Percentiles rank a stretch among this genome's conserved stretches.
These are phyloP conservation scores for Chiridota heheva DNA, from an alignment of 35 echinoderm and acorn worm species.

Conservation along the genomic window DNA sequence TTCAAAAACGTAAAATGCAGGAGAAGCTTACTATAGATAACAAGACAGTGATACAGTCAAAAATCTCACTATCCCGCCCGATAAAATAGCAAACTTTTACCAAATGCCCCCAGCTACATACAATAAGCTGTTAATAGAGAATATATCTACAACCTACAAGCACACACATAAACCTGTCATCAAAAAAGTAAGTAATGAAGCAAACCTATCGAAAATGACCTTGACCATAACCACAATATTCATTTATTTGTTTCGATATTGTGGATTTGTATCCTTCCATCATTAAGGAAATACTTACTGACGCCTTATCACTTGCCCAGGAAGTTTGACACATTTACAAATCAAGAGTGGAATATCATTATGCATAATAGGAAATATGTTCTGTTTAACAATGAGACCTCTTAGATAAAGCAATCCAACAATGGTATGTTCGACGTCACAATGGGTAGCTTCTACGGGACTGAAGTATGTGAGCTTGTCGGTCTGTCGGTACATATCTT, in stretches of 20 bases:
- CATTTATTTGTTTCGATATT: not conserved
- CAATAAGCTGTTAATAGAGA: not conserved
- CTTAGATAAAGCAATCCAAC: not conserved
- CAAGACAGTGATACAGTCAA: not conserved
- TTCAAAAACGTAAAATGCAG: not conserved
- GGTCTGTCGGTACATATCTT: slow-evolving; percentile 35
- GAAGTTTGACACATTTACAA: not conserved
- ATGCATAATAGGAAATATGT: slow-evolving; percentile 17
- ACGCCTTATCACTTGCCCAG: slow-evolving; percentile 6
- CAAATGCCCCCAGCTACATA: not conserved
- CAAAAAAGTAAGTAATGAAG: not conserved
- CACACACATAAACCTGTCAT: not conserved
- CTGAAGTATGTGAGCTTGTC: slow-evolving; percentile 39
- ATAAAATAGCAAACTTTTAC: not conserved
- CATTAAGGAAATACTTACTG: not conserved
- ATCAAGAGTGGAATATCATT: slow-evolving; percentile 1
- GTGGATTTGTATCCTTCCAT: slow-evolving; percentile 4
- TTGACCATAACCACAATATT: not conserved
- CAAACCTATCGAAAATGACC: slow-evolving; percentile 10
- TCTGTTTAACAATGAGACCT: slow-evolving; percentile 1
- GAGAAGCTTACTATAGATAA: not conserved
- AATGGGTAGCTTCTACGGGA: slow-evolving; percentile 38
- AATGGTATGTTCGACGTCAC: slow-evolving; percentile 32
- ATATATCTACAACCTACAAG: not conserved
- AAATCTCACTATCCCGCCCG: not conserved